Percentiles rank a stretch among this genome's conserved stretches.
phyloP scores from a whole-genome alignment of 2,113 vertebrate species.

The Gambusia holbrooki region DNA sequence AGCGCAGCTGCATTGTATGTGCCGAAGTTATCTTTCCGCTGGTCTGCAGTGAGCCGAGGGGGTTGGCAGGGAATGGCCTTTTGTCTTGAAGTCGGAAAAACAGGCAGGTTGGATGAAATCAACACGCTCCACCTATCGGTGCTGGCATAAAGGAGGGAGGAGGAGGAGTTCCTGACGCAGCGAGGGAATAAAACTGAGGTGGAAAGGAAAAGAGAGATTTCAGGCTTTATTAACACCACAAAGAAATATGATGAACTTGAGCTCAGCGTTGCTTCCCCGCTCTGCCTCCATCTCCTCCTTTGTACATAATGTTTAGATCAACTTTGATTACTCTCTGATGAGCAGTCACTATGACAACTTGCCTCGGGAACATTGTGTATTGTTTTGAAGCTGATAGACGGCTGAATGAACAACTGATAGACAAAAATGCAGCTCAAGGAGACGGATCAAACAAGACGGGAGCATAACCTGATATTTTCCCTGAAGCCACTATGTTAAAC shows the following conservation, averaged over 20 bases:
- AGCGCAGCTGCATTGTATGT: constrained; percentile 33
- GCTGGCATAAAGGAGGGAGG: constrained; percentile 21
- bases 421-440: constrained; percentile 38
- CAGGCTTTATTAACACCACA: constrained; percentile 14
- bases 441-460: constrained; percentile 24
- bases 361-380: constrained; percentile 52
- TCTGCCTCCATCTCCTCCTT: constrained; percentile 15
- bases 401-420: constrained; percentile 37
- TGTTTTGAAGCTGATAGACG: constrained; percentile 52
- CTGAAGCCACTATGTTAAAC: constrained; percentile 19
- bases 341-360: constrained; percentile 66
- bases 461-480: constrained; percentile 22
- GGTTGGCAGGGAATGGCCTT: constrained; percentile 49
- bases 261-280: neutral
- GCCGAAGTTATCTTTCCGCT: constrained; percentile 36
- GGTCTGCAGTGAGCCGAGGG: constrained; percentile 23
- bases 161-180: constrained; percentile 43
- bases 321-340: constrained; percentile 59
- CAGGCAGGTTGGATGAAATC: constrained; percentile 62
- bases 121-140: constrained; percentile 44
- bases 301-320: constrained; percentile 40
- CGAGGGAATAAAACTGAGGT: constrained; percentile 26
- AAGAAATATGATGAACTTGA: constrained; percentile 4
- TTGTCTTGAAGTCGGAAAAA: constrained; percentile 59
- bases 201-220: constrained; percentile 19